These are phyloP conservation scores for Amblyteles armatorius DNA, from an alignment of 2,888 invertebrate genomes.

Conservation along the genomic window DNA sequence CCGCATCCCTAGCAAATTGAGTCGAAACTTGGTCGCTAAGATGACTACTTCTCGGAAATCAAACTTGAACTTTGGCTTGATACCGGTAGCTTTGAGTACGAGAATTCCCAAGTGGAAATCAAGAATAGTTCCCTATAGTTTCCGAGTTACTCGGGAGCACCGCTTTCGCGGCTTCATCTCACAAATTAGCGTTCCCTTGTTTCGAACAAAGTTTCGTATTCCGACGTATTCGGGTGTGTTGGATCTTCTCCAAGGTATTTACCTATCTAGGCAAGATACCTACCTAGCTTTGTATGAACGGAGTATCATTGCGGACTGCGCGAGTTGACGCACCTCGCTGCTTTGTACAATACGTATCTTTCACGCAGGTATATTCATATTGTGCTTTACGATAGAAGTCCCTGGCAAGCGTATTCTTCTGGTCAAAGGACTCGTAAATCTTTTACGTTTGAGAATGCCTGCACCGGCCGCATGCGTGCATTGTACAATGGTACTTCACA, in stretches of 20 bases:
- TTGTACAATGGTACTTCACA: background rate
- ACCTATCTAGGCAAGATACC: background rate
- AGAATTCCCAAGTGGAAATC: background rate
- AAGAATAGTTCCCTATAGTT: background rate
- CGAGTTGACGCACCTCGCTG: background rate
- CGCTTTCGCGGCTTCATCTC: background rate
- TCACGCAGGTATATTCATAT: background rate
- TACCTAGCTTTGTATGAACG: too few relatives aligned
- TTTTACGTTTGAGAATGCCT: background rate
- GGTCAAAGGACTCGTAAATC: conserved; percentile 49
- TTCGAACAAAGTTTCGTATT: conserved; percentile 8
- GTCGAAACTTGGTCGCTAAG: conserved; percentile 1
- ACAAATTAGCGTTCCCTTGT: background rate
- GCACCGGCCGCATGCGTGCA: conserved; percentile 2
- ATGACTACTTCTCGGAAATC: background rate
- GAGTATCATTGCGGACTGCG: background rate
- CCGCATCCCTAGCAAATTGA: background rate
- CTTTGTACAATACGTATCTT: background rate
- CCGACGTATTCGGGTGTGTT: background rate
- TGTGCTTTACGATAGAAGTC: too few relatives aligned
- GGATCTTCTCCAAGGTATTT: background rate
- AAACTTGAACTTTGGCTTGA: background rate
- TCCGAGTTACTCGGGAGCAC: background rate
- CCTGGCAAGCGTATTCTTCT: conserved; percentile 4
- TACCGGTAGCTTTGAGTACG: background rate